Evolutionary conservation across 2,113 vertebrate genomes (phyloP), one percentile per base, ranked within the genome.

Genomic region (Nesospiza acunhae): DNA sequence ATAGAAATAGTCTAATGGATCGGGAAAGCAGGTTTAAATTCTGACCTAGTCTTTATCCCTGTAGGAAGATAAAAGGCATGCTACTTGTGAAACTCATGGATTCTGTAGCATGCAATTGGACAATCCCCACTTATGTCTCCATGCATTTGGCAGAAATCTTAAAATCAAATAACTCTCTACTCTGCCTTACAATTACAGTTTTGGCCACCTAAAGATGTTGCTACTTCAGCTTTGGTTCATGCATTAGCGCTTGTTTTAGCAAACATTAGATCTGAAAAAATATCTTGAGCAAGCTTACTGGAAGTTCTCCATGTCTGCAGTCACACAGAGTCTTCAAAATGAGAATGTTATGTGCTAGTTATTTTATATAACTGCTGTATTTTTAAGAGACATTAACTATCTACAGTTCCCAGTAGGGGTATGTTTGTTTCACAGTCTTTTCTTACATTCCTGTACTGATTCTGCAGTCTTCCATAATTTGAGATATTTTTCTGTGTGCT

Each of bases 171-270:
- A 46, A 2, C 15, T 50, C 17, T 5, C 13, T 18, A 5, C 8
- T n/a, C 10, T 7, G 4, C 13, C n/a, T 0, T 1, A n/a, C 2
- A 18, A 21, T 26, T 59, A 22, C 10, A 77, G 7, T 62, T 87
- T 50, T 60, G 33, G 10, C 37, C 26, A 39, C 24, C 16, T 52
- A 53, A 35, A 56, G 49, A n/a, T 52, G 14, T n/a, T 69, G 8
- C 22, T 67, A 7, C 17, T 49, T 27, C 13, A 67, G 13, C 15
- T 31, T 84, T 80, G 26, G 15, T 64, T 91, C 10, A 3, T 41
- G 16, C 3, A 8, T 84, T 75, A 58, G 15, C 37, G 14, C 41
- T 70, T 12, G 22, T 80, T 89, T 81, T 31, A 24, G 9, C 20
- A 73, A 22, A 41, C 8, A 9, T 35, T 49, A 74, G 4, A 23